A percentile compares a stretch with the other conserved stretches of the same genome.
These are phyloP conservation scores for Eptatretus burgeri DNA, from an alignment of 2,113 vertebrate species.

Conservation along the genomic window DNA sequence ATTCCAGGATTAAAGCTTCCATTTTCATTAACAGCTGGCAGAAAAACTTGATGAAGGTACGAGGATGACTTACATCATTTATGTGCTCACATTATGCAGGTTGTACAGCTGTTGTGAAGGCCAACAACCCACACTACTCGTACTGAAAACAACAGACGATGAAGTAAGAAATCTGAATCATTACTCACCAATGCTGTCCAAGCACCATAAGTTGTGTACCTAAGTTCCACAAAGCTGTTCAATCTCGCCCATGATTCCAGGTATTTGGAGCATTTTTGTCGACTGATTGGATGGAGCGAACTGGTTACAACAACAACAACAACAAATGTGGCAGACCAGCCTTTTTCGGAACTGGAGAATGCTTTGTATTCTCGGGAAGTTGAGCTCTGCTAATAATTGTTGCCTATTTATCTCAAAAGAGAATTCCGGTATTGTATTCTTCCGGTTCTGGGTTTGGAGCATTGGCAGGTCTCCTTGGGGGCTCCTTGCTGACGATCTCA, in stretches of 20 bases:
- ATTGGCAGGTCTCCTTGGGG: no score
- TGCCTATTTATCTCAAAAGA: not conserved
- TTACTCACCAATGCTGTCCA: not conserved
- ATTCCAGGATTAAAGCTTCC: no score
- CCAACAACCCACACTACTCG: slow-evolving; percentile 25
- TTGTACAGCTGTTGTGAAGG: slow-evolving; percentile 31
- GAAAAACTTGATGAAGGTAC: no score
- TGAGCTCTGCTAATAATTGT: not conserved
- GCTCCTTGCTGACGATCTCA: no score
- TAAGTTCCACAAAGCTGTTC: not conserved
- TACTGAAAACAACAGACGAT: slow-evolving; percentile 27
- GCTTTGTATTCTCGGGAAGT: slow-evolving; percentile 44
- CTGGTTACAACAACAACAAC: slow-evolving; percentile 14
- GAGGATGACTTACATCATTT: no score
- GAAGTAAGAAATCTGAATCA: slow-evolving; percentile 18
- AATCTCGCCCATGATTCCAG: slow-evolving; percentile 13
- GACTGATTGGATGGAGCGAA: slow-evolving; percentile 27
- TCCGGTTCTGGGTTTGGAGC: not conserved
- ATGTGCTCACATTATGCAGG: slow-evolving; percentile 13
- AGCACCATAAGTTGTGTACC: not conserved
- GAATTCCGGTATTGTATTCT: not conserved
- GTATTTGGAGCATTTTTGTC: slow-evolving; percentile 44
- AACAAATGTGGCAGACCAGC: slow-evolving; percentile 10
- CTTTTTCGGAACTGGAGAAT: slow-evolving; percentile 46
- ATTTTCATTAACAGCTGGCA: no score